Conservation (phyloP, 2,888 invertebrate genomes). For the Aphelenchoides bicaudatus region DNA sequence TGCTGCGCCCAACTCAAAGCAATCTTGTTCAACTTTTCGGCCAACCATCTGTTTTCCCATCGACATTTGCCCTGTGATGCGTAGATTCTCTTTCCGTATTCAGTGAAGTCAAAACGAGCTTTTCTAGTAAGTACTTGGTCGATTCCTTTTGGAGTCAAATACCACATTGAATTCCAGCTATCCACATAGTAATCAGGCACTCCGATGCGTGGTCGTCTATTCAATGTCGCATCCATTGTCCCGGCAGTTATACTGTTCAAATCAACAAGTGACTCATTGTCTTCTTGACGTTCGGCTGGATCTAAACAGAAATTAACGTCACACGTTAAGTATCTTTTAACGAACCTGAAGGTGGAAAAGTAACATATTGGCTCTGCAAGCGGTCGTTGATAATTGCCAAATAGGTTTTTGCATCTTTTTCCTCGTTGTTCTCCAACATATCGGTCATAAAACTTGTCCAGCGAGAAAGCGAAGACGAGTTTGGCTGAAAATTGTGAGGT, state of each 20-base stretch:
- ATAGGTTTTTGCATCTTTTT: neutral
- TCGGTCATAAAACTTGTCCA: neutral
- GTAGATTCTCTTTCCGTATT: neutral
- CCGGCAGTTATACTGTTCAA: neutral
- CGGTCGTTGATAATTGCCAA: conserved; percentile 11
- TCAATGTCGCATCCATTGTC: neutral
- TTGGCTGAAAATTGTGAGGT: no score
- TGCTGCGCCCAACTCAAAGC: conserved; percentile 9
- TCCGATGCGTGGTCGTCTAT: neutral
- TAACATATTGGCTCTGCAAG: neutral
- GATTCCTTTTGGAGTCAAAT: conserved; percentile 15
- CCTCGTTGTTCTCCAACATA: conserved; percentile 6
- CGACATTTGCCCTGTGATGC: neutral
- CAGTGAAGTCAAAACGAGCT: conserved; percentile 15
- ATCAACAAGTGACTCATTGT: neutral
- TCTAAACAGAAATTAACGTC: no score
- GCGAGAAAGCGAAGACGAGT: conserved; percentile 1
- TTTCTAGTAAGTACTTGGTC: conserved; percentile 8
- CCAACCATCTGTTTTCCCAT: conserved; percentile 2
- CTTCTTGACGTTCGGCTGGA: neutral
- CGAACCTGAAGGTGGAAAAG: conserved; percentile 6
- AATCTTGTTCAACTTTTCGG: conserved; percentile 5
- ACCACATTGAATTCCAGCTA: conserved; percentile 8
- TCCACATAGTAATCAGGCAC: conserved; percentile 14
- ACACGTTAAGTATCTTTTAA: no score